phyloP scores from a whole-genome alignment of 1,140 invertebrate species.

The Chionoecetes opilio region DNA sequence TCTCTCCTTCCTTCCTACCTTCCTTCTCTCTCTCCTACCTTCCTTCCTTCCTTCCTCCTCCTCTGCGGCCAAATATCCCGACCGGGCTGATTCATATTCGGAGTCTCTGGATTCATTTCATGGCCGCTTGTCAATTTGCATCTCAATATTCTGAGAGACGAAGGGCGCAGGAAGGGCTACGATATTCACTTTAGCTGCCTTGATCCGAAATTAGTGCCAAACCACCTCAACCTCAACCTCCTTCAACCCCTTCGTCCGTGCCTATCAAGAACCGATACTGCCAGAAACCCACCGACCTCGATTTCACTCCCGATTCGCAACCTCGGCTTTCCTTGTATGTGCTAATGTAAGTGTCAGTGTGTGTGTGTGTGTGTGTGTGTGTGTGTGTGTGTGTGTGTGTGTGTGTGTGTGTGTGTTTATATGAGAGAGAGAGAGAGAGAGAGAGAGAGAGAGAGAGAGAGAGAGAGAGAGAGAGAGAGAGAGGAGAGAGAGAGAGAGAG shows the following conservation, averaged over 20 bases:
- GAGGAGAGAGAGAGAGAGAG: neutral
- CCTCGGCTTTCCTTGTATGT: neutral
- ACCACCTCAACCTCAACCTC: neutral
- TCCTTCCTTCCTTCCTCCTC: neutral
- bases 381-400: constrained; percentile 47
- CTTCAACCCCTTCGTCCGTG: neutral
- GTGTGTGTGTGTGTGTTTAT: too few species aligned
- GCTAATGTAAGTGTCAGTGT: constrained; percentile 31
- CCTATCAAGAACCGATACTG: too few species aligned
- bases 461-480: too few species aligned
- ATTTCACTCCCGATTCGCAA: neutral
- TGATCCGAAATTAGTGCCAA: constrained; percentile 57
- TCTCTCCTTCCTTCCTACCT: neutral
- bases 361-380: constrained; percentile 54
- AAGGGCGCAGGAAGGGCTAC: constrained; percentile 30
- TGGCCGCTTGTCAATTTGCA: constrained; percentile 73
- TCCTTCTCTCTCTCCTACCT: neutral
- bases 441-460: too few species aligned
- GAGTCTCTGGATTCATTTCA: constrained; percentile 68
- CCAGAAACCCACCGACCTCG: neutral
- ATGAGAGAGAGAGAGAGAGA: too few species aligned
- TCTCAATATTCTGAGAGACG: constrained; percentile 65
- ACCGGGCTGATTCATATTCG: constrained; percentile 66
- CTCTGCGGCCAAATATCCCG: constrained; percentile 60
- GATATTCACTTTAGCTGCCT: constrained; percentile 60